These are phyloP conservation scores for Ophioninae sp. DNA, from an alignment of 2,888 invertebrate genomes.

Conservation along the genomic window DNA sequence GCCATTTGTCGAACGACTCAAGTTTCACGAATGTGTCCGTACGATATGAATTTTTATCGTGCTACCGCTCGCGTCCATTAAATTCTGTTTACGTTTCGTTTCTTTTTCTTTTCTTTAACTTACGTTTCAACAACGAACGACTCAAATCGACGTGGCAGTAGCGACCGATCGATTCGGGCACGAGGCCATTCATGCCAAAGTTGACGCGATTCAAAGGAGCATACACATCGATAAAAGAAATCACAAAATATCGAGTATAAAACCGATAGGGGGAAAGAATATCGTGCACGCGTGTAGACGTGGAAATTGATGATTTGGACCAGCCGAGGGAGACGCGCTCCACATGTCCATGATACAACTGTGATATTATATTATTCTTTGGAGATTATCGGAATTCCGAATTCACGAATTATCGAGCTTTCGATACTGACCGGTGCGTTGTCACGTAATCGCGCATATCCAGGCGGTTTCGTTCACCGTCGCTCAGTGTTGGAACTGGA, in stretches of 20 bases:
- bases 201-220: slow-evolving; percentile 17
- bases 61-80: slow-evolving; percentile 41
- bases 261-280: slow-evolving; percentile 17
- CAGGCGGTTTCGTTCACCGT: slow-evolving; percentile 31
- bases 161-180: slow-evolving; percentile 30
- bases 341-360: slow-evolving; percentile 79
- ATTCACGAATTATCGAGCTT: slow-evolving; percentile 29
- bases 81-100: slow-evolving; percentile 45
- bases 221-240: slow-evolving; percentile 8
- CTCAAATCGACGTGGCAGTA: slow-evolving; percentile 12
- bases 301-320: slow-evolving; percentile 35
- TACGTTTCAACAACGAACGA: slow-evolving; percentile 26
- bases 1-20: slow-evolving; percentile 63
- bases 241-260: slow-evolving; percentile 11
- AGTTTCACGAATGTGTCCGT: slow-evolving; percentile 62
- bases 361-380: slow-evolving; percentile 79
- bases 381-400: slow-evolving; percentile 60
- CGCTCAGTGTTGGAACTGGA: slow-evolving; percentile 31
- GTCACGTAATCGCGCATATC: slow-evolving; percentile 18
- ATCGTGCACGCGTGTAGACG: slow-evolving; percentile 9
- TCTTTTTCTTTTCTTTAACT: neutral
- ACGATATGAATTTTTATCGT: slow-evolving; percentile 64
- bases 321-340: slow-evolving; percentile 65
- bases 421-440: slow-evolving; percentile 39
- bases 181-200: slow-evolving; percentile 35